Evolutionary conservation across 2,797 vertebrate genomes (phyloP), one percentile per base, ranked within the genome.

Genomic region (Sebastes kiyomatsui): DNA sequence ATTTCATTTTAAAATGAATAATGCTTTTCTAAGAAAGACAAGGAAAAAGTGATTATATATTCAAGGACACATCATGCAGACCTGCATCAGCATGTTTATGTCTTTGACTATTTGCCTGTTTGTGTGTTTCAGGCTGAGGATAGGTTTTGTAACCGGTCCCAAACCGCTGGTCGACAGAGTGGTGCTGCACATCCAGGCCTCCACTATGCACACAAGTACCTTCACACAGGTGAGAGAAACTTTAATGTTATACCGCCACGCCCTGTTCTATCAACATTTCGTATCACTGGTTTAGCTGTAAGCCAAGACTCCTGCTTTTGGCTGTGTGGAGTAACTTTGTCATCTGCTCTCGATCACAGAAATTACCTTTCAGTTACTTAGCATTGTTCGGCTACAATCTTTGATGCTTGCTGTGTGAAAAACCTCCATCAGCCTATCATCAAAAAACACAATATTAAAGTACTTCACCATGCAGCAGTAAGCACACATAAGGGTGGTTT

Each of bases 141-240:
- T 99, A 7, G 98, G 98, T 20, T 99, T 99, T 80, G 81, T 99
- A 76, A 97, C 98, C 0, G 98, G 98, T 12, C 98, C 98, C 4
- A 98, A 98, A 87, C 95, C 96, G 1, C 95, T 98, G 59, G 94
- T 99, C 0, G 96, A 98, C 77, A 91, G 96, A 88, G 90, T 99
- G 84, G 90, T 98, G 87, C 95, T 99, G 16, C 98, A 99, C 90
- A 96, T 97, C 66, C 97, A 99, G 88, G 94, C 97, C 62, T 98
- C 97, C 5, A 96, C 97, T 0, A 88, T 99, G 95, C 97, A 99
- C 81, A 93, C 97, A 2, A 98, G 97, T 84, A 96, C 97, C 74
- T 98, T 99, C 89, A 96, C 97, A 28, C 98, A 99, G 97, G 98
- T 97, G 92, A 92, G n/a, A n/a, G 2, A 2, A 42, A 23, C 10